Evolutionary conservation across 2,888 invertebrate genomes (phyloP).

Genomic region (Synanthedon andrenaeformis): DNA sequence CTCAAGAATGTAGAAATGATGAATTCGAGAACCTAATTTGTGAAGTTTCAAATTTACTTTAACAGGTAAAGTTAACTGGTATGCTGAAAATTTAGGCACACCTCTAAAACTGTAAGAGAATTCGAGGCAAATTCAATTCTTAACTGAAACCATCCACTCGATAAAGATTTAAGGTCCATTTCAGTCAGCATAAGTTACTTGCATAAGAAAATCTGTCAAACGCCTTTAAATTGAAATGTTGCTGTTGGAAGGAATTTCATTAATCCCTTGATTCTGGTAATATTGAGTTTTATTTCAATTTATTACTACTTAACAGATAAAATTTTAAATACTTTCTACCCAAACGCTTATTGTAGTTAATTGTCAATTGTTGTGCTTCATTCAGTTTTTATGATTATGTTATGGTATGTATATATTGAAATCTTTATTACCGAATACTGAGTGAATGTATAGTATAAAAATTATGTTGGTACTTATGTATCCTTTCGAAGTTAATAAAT

Average conservation of each 20-base stretch:
- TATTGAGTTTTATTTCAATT: neutral
- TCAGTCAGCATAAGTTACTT: constrained; percentile 56
- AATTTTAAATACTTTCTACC: too few relatives aligned
- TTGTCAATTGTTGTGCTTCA: too few relatives aligned
- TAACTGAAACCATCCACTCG: constrained; percentile 46
- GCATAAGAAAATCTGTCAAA: constrained; percentile 58
- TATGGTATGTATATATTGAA: too few relatives aligned
- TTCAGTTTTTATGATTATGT: too few relatives aligned
- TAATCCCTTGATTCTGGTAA: constrained; percentile 9
- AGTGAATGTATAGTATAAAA: too few relatives aligned
- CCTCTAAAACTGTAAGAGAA: constrained; percentile 15
- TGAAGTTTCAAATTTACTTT: neutral
- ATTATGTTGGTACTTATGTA: too few relatives aligned
- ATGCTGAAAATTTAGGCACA: neutral
- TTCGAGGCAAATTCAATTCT: constrained; percentile 58
- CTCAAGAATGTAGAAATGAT: too few relatives aligned
- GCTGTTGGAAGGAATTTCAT: constrained; percentile 36
- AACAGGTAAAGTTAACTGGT: neutral
- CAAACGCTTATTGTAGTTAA: too few relatives aligned
- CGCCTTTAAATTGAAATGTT: constrained; percentile 52
- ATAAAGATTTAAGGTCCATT: constrained; percentile 62
- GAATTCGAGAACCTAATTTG: too few relatives aligned
- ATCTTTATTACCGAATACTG: too few relatives aligned
- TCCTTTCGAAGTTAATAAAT: too few relatives aligned
- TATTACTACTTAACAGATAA: too few relatives aligned